These are phyloP conservation scores for Theodoxus fluviatilis DNA, from an alignment of 2,888 invertebrate species.

Conservation along the genomic window DNA sequence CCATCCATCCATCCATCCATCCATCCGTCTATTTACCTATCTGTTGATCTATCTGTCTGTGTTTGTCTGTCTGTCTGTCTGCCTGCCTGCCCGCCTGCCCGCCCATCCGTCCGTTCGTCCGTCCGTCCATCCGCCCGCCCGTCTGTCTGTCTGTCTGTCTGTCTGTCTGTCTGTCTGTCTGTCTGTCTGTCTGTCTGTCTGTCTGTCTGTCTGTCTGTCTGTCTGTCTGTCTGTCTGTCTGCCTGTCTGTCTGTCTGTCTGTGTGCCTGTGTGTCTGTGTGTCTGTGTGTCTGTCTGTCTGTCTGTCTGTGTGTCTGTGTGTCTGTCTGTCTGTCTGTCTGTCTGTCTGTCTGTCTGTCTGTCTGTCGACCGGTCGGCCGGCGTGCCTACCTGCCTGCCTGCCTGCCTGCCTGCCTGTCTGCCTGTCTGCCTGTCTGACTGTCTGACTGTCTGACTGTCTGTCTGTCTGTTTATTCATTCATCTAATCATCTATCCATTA, in stretches of 20 bases:
- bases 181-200: no score
- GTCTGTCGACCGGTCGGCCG: neutral
- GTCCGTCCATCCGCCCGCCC: no score
- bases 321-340: neutral
- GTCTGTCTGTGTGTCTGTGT: neutral
- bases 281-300: slow-evolving; percentile 10
- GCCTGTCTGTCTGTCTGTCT: neutral
- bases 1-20: no score
- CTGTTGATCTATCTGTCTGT: no score
- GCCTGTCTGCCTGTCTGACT: slow-evolving; percentile 18
- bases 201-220: no score
- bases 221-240: no score
- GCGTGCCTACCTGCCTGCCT: slow-evolving; percentile 5
- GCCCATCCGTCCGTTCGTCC: no score
- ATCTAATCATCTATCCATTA: neutral
- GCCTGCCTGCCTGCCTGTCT: slow-evolving; percentile 8
- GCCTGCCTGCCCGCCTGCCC: no score
- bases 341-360: slow-evolving; percentile 1
- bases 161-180: no score
- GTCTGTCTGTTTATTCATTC: slow-evolving; percentile 10
- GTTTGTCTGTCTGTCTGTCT: no score
- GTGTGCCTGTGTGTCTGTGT: neutral
- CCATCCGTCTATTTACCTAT: no score
- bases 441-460: slow-evolving; percentile 19
- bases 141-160: no score